phyloP scores from a whole-genome alignment of 2,888 invertebrate species.

The Limnephilus lunatus region DNA sequence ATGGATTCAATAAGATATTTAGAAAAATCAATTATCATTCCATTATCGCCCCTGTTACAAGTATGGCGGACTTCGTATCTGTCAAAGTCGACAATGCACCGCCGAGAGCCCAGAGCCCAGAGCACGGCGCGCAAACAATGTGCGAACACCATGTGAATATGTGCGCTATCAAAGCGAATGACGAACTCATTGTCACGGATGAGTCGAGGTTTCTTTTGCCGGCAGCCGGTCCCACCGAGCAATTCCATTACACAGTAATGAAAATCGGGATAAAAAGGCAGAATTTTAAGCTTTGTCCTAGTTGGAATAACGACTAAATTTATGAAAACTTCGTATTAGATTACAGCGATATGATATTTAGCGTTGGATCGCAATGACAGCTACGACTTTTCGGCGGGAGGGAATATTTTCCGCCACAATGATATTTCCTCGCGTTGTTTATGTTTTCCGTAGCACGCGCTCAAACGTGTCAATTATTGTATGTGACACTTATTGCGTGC shows the following conservation, averaged over 20 bases:
- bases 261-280: not conserved
- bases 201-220: slow-evolving; percentile 60
- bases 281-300: not conserved
- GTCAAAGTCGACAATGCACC: slow-evolving; percentile 44
- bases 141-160: slow-evolving; percentile 38
- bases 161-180: slow-evolving; percentile 48
- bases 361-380: not conserved
- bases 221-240: not conserved
- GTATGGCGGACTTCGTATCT: slow-evolving; percentile 19
- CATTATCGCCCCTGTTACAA: slow-evolving; percentile 19
- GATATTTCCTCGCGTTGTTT: slow-evolving; percentile 25
- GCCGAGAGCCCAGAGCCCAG: slow-evolving; percentile 4
- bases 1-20: not conserved
- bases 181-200: slow-evolving; percentile 62
- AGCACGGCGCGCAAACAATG: slow-evolving; percentile 26
- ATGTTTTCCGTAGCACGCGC: slow-evolving; percentile 44
- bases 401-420: slow-evolving; percentile 37
- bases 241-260: not conserved
- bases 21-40: slow-evolving; percentile 13
- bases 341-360: not conserved
- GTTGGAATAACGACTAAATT: not conserved
- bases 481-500: slow-evolving; percentile 30
- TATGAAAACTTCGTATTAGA: not conserved
- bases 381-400: slow-evolving; percentile 27
- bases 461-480: slow-evolving; percentile 46